Evolutionary conservation across 2,113 vertebrate species (phyloP), one percentile per base, ranked within the genome.

Genomic region (Zeus faber): DNA sequence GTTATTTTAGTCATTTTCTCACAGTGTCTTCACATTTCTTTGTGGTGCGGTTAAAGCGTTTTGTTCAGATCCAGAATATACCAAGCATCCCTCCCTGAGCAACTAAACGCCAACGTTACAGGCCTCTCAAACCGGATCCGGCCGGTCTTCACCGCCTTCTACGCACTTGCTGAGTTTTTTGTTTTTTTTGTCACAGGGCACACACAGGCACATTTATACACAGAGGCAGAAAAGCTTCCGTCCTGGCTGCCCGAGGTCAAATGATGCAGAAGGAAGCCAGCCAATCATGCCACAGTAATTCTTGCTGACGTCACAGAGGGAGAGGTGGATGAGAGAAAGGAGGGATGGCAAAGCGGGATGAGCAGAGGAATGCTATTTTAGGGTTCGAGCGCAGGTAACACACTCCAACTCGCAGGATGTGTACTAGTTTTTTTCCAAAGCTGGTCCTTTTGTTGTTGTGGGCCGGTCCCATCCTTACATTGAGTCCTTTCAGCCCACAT

Each of bases 61-160:
- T n/a, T n/a, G n/a, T n/a, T n/a, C n/a, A n/a, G n/a, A n/a, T n/a
- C n/a, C n/a, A n/a, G n/a, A n/a, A n/a, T n/a, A n/a, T n/a, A n/a
- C n/a, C n/a, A n/a, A n/a, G n/a, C n/a, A n/a, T n/a, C n/a, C n/a
- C n/a, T n/a, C n/a, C n/a, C n/a, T n/a, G n/a, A n/a, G n/a, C n/a
- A n/a, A n/a, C n/a, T n/a, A 41, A 67, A 65, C 64, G 67, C 62
- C 71, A 44, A 20, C 6, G 29, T 25, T 57, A 16, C 48, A 54
- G 72, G 67, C 74, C 41, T 70, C 33, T 13, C 16, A 67, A 82
- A 79, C 68, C 64, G 65, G 77, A 82, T 82, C 66, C 27, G 6
- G 25, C 74, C 74, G 35, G 79, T 80, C 57, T 72, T 39, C 47
- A 49, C 13, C 22, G 20, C 48, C n/a, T 4, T 16, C n/a, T 7